Percentiles rank a stretch among this genome's conserved stretches.
Evolutionary conservation across 2,888 invertebrate genomes (phyloP).

Genomic region (Smittia sp.): DNA sequence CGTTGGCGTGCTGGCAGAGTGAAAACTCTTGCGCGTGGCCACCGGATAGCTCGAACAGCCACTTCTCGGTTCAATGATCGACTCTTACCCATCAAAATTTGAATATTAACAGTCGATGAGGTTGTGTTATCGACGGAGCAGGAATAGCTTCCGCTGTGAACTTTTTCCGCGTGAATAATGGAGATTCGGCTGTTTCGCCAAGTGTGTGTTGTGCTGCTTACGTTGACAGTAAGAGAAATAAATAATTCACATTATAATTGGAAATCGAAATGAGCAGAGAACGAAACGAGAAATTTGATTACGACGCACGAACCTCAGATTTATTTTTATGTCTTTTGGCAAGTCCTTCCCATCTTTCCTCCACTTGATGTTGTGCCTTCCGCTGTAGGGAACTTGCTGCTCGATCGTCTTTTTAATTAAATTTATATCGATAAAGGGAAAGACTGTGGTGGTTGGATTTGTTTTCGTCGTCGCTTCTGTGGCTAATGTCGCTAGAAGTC

Average conservation of each 20-base stretch:
- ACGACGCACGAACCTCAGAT: constrained; percentile 41
- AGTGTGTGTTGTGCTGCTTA: constrained; percentile 47
- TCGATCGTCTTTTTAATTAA: constrained; percentile 30
- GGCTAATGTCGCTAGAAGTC: constrained; percentile 4
- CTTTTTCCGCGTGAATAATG: constrained; percentile 60
- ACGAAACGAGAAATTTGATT: background rate
- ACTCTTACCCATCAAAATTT: constrained; percentile 67
- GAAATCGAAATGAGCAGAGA: too few species aligned
- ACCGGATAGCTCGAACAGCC: too few species aligned
- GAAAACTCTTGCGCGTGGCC: background rate
- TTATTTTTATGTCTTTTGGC: constrained; percentile 42
- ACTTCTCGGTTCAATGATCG: too few species aligned
- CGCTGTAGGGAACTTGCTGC: constrained; percentile 24
- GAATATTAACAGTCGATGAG: constrained; percentile 64
- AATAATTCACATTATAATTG: constrained; percentile 42
- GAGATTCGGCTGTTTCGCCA: constrained; percentile 50
- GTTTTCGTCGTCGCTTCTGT: constrained; percentile 49
- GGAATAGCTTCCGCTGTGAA: constrained; percentile 65
- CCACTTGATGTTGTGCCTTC: constrained; percentile 42
- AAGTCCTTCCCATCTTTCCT: constrained; percentile 42
- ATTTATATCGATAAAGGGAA: constrained; percentile 42
- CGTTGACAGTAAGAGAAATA: background rate
- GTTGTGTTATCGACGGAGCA: constrained; percentile 62
- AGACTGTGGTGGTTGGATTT: constrained; percentile 47
- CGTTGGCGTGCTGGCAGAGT: background rate